These are phyloP conservation scores for Melanotaenia maccullochi DNA, from an alignment of 2,797 vertebrate species.

Conservation along the genomic window DNA sequence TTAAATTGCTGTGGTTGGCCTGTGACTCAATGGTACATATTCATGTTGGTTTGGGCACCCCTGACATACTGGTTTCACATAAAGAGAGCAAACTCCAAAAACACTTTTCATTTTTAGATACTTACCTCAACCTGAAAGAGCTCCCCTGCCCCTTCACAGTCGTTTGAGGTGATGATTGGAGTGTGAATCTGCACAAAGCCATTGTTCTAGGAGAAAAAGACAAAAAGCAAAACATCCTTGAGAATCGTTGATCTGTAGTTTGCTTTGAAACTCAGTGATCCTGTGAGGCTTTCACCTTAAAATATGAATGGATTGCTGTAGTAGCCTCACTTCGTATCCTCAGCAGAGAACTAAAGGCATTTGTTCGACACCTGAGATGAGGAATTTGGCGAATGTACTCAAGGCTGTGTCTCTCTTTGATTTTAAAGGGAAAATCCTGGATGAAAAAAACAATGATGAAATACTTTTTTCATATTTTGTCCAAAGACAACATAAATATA, in stretches of 20 bases:
- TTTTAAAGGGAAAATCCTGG: conserved; percentile 89
- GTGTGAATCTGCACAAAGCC: conserved; percentile 94
- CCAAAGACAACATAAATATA: not conserved
- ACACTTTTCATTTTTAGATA: not conserved
- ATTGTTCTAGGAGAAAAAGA: conserved; percentile 81
- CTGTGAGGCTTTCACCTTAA: conserved; percentile 84
- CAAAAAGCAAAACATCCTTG: not conserved
- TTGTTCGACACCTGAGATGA: conserved; percentile 91
- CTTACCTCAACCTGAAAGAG: conserved; percentile 92
- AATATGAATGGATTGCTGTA: conserved; percentile 88
- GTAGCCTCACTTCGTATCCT: conserved; percentile 93
- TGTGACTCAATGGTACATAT: too few relatives aligned
- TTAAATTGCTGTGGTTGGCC: too few relatives aligned
- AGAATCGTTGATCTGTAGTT: not conserved
- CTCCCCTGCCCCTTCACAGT: conserved; percentile 96
- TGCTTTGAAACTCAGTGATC: not conserved
- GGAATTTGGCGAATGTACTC: conserved; percentile 91
- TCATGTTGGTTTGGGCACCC: too few relatives aligned
- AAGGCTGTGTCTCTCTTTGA: conserved; percentile 86
- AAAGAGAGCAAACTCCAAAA: not conserved
- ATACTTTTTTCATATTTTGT: not conserved
- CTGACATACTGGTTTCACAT: not conserved
- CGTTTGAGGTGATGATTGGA: conserved; percentile 95
- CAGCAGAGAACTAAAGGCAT: conserved; percentile 86
- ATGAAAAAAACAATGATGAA: conserved; percentile 23